A percentile compares a stretch with the other conserved stretches of the same genome.
Conservation (phyloP, 1,140 invertebrate species). For the Cardiocondyla obscurior region DNA sequence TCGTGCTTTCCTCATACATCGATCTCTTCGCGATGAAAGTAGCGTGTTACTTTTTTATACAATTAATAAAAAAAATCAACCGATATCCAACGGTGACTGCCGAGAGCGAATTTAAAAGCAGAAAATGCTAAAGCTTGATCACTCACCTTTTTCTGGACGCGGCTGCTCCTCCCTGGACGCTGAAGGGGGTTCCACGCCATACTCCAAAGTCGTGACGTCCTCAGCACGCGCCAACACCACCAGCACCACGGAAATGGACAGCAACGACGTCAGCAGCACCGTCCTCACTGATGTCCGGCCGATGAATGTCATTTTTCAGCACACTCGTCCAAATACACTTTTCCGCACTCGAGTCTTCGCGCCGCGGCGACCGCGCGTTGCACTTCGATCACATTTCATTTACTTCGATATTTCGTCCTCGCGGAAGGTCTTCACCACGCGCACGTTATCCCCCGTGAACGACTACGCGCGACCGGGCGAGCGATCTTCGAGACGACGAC, state of each 20-base stretch:
- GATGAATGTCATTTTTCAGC: slow-evolving; percentile 59
- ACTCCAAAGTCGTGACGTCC: slow-evolving; percentile 66
- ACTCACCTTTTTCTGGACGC: slow-evolving; percentile 67
- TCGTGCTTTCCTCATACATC: not conserved
- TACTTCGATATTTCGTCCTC: not conserved
- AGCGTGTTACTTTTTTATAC: not conserved
- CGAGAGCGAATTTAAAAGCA: not conserved
- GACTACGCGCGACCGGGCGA: not conserved
- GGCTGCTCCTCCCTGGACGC: slow-evolving; percentile 56
- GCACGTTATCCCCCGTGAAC: not conserved
- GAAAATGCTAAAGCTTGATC: not conserved
- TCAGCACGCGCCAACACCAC: slow-evolving; percentile 41
- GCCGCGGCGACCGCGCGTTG: slow-evolving; percentile 14
- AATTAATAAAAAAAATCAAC: not conserved
- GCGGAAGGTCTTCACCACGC: slow-evolving; percentile 16
- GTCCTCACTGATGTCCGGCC: slow-evolving; percentile 46
- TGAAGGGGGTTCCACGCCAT: slow-evolving; percentile 59
- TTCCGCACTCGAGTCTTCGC: slow-evolving; percentile 13
- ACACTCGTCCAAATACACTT: not conserved
- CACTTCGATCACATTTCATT: slow-evolving; percentile 36
- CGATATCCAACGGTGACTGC: not conserved
- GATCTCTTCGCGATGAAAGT: not conserved
- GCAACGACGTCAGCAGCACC: slow-evolving; percentile 55
- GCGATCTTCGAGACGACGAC: not conserved
- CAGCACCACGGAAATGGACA: slow-evolving; percentile 53